These are phyloP conservation scores for Tokudaia tokunoshimensis DNA, from an alignment of 2,797 vertebrate genomes.

Conservation along the genomic window DNA sequence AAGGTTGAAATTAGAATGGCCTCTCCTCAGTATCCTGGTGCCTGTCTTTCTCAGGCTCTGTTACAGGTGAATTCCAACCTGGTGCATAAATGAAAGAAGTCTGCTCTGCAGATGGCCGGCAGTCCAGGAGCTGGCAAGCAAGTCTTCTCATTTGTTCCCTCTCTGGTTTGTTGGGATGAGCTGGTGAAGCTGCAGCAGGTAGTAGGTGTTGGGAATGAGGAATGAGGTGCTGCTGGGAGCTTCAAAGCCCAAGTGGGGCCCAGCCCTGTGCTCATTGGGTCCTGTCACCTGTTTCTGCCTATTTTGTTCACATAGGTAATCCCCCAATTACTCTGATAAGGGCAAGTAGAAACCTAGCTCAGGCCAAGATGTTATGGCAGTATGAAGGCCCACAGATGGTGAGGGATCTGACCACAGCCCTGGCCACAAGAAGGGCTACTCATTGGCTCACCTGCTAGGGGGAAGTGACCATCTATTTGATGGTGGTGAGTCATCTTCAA, in stretches of 20 bases:
- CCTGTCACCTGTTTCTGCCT: neutral
- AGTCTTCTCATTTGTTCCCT: neutral
- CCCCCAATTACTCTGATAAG: neutral
- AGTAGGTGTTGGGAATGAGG: neutral
- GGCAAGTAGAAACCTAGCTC: neutral
- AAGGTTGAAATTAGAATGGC: neutral
- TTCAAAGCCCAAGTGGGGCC: neutral
- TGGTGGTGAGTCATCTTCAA: constrained; percentile 54
- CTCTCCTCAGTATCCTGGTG: neutral
- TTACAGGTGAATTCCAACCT: neutral
- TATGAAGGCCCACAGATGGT: neutral
- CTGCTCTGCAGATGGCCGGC: neutral
- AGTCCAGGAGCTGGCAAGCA: neutral
- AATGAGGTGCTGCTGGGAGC: neutral
- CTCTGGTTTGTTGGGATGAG: neutral
- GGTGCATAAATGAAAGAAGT: neutral
- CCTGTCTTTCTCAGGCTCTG: neutral
- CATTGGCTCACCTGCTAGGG: constrained; percentile 48
- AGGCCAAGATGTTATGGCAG: neutral
- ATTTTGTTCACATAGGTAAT: neutral
- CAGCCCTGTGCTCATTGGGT: neutral
- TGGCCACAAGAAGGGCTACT: neutral
- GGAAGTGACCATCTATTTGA: neutral
- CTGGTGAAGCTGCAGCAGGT: neutral
- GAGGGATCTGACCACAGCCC: neutral